These are phyloP conservation scores for Merluccius polli DNA, from an alignment of 2,797 vertebrate species.

Conservation along the genomic window DNA sequence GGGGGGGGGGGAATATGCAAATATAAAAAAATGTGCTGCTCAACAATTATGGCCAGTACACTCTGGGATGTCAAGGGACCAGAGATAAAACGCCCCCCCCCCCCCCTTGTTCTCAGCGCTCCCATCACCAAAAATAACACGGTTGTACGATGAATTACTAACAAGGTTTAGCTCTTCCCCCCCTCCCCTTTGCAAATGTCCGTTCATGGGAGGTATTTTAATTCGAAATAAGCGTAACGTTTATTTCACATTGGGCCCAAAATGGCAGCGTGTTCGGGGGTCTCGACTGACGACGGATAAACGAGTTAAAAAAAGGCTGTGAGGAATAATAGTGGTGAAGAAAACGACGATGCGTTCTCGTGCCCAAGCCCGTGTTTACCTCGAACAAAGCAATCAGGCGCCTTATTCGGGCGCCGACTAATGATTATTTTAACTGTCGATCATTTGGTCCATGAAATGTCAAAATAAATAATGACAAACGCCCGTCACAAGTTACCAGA, in stretches of 20 bases:
- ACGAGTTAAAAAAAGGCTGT: neutral
- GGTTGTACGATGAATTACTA: neutral
- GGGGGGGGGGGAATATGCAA: neutral
- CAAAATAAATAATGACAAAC: neutral
- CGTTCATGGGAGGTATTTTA: conserved; percentile 2
- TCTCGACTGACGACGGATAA: neutral
- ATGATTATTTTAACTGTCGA: conserved; percentile 19
- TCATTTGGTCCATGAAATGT: neutral
- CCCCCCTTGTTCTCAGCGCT: neutral
- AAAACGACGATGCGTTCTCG: conserved; percentile 53
- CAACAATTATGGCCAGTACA: neutral
- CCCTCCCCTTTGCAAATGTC: neutral
- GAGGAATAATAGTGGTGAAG: neutral
- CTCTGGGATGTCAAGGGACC: neutral
- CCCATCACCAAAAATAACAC: neutral
- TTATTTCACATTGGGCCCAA: neutral
- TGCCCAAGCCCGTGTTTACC: conserved; percentile 58
- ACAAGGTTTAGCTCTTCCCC: neutral
- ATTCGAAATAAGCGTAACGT: neutral
- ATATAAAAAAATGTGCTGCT: neutral
- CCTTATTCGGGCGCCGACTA: conserved; percentile 33
- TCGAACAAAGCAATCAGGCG: conserved; percentile 72
- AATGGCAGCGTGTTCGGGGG: neutral
- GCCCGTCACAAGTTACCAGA: neutral
- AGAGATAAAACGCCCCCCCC: neutral